Conservation (phyloP, 64 coral and sea anemone species). For the Hydrozoanthus tunicans region DNA sequence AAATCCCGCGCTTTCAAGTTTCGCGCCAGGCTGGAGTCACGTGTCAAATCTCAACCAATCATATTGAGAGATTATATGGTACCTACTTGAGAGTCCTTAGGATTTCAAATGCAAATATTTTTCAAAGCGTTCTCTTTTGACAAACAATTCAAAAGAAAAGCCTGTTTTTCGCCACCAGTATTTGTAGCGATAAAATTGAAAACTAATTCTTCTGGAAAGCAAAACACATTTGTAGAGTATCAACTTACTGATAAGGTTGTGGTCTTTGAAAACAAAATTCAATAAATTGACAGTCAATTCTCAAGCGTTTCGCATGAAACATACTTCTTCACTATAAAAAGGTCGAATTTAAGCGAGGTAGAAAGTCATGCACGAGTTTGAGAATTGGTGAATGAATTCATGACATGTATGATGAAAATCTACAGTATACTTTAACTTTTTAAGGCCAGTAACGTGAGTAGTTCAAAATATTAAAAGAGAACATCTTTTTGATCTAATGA, state of each 20-base stretch:
- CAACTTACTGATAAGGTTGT: neutral
- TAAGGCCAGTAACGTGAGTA: no score
- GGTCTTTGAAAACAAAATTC: no score
- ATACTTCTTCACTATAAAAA: no score
- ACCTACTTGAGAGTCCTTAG: neutral
- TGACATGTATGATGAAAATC: no score
- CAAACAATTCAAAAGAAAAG: neutral
- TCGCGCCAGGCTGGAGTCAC: constrained; percentile 40
- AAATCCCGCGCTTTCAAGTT: constrained; percentile 63
- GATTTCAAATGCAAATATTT: constrained; percentile 22
- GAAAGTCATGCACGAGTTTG: no score
- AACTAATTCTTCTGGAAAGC: neutral
- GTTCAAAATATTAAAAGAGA: no score
- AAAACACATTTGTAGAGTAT: neutral
- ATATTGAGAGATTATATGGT: neutral
- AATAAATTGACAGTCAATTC: no score
- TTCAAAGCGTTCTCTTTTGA: neutral
- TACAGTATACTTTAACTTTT: no score
- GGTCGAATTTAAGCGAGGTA: no score
- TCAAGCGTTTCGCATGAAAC: no score
- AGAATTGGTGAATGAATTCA: no score
- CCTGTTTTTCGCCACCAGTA: neutral
- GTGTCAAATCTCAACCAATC: constrained; percentile 28
- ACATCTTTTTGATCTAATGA: no score
- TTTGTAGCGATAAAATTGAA: neutral